Percentiles rank a stretch among this genome's conserved stretches.
phyloP scores from a whole-genome alignment of 2,797 vertebrate species.

The Mus spretus region DNA sequence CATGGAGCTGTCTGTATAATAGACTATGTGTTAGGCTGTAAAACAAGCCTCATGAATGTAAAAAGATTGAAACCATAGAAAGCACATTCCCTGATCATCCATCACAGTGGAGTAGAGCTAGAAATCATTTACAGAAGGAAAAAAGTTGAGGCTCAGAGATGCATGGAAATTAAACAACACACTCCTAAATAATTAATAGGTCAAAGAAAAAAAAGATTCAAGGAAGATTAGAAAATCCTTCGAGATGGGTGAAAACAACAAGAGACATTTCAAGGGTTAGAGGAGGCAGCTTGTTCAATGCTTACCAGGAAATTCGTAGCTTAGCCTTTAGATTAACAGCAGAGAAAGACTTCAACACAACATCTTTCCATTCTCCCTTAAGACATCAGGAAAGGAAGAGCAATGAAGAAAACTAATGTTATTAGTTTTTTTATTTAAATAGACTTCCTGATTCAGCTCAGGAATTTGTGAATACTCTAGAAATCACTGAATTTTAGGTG shows the following conservation, averaged over 20 bases:
- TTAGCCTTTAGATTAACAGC: constrained; percentile 41
- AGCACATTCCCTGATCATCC: not conserved
- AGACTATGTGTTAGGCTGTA: not conserved
- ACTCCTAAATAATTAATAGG: constrained; percentile 28
- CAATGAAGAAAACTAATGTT: not conserved
- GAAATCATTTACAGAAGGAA: constrained; percentile 42
- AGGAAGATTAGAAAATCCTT: constrained; percentile 26
- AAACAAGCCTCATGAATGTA: constrained; percentile 18
- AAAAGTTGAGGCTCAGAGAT: not conserved
- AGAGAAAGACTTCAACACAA: not conserved
- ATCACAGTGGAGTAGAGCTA: not conserved
- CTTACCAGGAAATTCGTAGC: not conserved
- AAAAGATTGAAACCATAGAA: constrained; percentile 16
- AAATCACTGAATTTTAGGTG: not conserved
- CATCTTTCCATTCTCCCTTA: not conserved
- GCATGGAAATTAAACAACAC: not conserved
- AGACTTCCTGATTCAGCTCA: not conserved
- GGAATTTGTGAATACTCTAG: not conserved
- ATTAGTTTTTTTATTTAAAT: not conserved
- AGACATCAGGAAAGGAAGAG: not conserved
- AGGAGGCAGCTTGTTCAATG: not conserved
- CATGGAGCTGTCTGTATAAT: not conserved
- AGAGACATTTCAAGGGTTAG: not conserved
- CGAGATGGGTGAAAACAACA: constrained; percentile 49
- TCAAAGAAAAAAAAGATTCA: constrained; percentile 33